Base-by-base conservation (phyloP, 2,113 vertebrate genomes). In the Columba livia region DNA sequence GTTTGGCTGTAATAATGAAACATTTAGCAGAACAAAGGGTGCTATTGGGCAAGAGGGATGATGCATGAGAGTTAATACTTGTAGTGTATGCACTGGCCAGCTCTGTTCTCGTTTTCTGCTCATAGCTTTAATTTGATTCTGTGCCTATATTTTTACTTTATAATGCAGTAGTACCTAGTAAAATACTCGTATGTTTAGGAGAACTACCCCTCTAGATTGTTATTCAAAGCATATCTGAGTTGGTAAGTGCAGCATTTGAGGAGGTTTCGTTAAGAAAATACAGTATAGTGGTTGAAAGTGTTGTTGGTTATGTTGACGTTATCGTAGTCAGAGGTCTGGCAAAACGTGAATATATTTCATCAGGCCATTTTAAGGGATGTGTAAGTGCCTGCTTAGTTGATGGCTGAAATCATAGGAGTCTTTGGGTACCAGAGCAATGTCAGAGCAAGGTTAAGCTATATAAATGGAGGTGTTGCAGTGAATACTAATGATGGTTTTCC, bases 11-110 rank as follows among this genome's bases (percentile, higher is more conserved):
- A 78, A 56, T 50, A 79, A 31, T 51, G 65, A 91, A 80, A 75
- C 32, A 25, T 90, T 95, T 92, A 88, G 82, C 90, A 91, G 91
- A 81, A 85, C 87, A 94, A 89, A 95, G 83, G 15, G 82, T 94
- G 78, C 85, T 83, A 53, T 58, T 97, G 71, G 83, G 92, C 90
- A 89, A 89, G 79, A 88, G 60, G 47, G 86, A 67, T 64, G 89
- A 78, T 92, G 75, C 34, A 18, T 2, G 0, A 73, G 64, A 54
- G 34, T 12, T 53, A 4, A 34, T 61, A 40, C 8, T 88, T 83
- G 29, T 16, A 83, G 71, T 1, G 0, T 28, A 10, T 61, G 62
- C 0, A 0, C 66, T 62, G 91, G 84, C 67, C 91, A 69, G 6
- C 62, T 91, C 77, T 47, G 1, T 28, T 84, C 50, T 38, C 3